phyloP scores from a whole-genome alignment of 2,113 vertebrate species.

The Macroglossus sobrinus region DNA sequence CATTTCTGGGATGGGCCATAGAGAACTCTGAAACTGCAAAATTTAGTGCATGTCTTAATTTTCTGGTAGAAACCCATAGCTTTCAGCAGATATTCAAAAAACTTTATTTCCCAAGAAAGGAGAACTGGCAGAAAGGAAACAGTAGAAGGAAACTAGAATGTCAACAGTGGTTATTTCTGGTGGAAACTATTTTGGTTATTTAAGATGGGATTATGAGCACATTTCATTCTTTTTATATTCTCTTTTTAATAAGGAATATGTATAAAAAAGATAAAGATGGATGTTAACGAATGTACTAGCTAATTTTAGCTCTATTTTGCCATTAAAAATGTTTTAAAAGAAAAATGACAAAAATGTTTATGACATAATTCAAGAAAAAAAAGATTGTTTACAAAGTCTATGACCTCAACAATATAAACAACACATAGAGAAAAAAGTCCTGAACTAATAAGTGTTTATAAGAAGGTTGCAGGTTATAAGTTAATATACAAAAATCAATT shows the following conservation, averaged over 20 bases:
- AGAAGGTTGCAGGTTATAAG: not conserved
- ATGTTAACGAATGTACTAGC: not conserved
- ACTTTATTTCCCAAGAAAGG: not conserved
- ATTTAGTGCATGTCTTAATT: not conserved
- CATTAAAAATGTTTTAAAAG: constrained; percentile 16
- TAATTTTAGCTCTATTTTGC: constrained; percentile 4
- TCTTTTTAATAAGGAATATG: not conserved
- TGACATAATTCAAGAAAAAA: not conserved
- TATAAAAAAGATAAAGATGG: not conserved
- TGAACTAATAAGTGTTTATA: not conserved
- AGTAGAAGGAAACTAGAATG: not conserved
- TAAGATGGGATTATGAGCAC: not conserved
- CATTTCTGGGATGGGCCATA: not conserved
- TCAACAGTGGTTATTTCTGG: not conserved
- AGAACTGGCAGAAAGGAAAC: not conserved
- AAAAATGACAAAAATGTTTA: not conserved
- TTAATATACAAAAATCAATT: not conserved
- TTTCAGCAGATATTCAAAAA: not conserved
- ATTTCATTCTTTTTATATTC: not conserved
- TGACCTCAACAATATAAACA: not conserved
- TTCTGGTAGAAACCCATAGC: not conserved
- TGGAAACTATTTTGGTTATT: not conserved
- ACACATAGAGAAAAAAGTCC: not conserved
- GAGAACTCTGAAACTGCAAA: not conserved
- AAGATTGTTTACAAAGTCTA: not conserved